Conservation (phyloP, 1,140 invertebrate genomes). For the Aphelenchoides fujianensis region DNA sequence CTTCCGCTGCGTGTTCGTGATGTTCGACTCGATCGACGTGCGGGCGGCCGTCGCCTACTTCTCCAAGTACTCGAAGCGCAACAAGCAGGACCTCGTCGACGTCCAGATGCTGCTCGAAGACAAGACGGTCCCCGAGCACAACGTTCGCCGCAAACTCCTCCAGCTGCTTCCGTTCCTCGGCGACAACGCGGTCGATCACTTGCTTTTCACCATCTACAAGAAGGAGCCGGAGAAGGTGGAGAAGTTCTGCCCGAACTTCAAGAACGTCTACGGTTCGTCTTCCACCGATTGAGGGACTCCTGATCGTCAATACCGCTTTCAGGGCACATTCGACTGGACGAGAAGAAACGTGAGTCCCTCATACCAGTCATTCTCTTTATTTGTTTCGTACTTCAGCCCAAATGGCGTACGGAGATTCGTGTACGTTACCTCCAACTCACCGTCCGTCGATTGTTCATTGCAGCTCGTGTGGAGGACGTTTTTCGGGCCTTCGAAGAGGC, state of each 20-base stretch:
- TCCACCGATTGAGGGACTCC: no score
- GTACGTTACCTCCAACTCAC: no score
- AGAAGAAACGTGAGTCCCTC: not conserved
- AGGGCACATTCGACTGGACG: not conserved
- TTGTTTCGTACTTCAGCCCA: constrained; percentile 5
- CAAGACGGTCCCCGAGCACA: not conserved
- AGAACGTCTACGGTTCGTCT: constrained; percentile 12
- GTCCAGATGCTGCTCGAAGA: not conserved
- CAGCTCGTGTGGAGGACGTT: no score
- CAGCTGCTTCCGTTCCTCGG: not conserved
- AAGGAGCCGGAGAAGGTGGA: not conserved
- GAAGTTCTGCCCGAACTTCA: not conserved
- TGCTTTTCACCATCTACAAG: not conserved
- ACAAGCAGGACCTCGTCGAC: not conserved
- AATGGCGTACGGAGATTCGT: no score
- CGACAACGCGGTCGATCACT: not conserved
- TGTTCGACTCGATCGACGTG: not conserved
- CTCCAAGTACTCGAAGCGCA: not conserved
- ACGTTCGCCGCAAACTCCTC: not conserved
- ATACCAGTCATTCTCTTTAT: not conserved
- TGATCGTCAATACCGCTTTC: no score
- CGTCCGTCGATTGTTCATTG: not conserved
- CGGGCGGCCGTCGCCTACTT: not conserved
- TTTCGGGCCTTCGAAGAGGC: not conserved
- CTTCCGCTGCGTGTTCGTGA: not conserved